phyloP scores from a whole-genome alignment of 2,113 vertebrate genomes.

The Pterophyllum scalare region DNA sequence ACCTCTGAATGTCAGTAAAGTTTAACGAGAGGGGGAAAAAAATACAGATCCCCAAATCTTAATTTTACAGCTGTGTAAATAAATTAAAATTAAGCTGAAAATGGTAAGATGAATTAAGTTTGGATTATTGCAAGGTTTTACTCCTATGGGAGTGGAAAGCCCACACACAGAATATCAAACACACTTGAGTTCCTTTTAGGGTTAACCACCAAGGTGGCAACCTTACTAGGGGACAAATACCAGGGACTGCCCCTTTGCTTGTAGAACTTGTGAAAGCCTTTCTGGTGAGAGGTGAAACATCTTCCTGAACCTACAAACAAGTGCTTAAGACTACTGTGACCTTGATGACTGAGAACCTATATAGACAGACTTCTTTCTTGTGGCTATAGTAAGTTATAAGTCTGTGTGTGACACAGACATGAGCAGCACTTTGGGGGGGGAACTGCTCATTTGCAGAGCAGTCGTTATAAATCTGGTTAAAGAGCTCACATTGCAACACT shows the following conservation, averaged over 20 bases:
- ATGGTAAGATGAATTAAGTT: neutral
- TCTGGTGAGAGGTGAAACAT: neutral
- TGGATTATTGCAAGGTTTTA: rapidly evolving
- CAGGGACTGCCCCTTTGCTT: neutral
- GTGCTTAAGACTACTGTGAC: neutral
- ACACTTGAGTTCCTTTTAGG: neutral
- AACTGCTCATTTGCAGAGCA: neutral
- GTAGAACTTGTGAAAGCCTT: neutral
- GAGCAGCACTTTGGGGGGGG: neutral
- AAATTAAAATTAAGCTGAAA: neutral
- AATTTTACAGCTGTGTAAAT: neutral
- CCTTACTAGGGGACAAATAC: too few relatives aligned
- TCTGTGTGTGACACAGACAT: neutral
- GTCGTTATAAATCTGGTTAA: neutral
- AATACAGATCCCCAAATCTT: neutral
- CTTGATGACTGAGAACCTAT: neutral
- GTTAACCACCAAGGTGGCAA: neutral
- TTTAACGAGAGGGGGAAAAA: too few relatives aligned
- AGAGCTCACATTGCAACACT: neutral
- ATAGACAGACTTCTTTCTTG: neutral
- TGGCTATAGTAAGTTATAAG: neutral
- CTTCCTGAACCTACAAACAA: neutral
- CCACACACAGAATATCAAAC: neutral
- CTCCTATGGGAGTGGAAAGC: neutral
- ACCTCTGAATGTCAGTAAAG: too few relatives aligned